phyloP scores from a whole-genome alignment of 2,888 invertebrate genomes.

The Agapetus fuscipes region DNA sequence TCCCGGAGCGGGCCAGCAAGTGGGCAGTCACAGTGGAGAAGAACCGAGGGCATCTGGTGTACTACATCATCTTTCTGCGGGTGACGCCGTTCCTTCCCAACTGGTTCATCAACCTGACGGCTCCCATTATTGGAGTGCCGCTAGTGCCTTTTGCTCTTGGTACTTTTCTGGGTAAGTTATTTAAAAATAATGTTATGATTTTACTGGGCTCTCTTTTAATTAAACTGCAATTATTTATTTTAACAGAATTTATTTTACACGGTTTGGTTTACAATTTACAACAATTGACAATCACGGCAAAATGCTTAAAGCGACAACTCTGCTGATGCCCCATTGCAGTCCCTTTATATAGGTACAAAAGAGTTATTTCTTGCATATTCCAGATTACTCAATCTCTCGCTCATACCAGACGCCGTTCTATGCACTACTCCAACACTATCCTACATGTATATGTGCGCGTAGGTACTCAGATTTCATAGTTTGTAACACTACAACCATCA shows the following conservation, averaged over 20 bases:
- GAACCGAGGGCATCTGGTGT: slow-evolving; percentile 82
- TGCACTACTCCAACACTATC: too few species aligned
- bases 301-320: too few species aligned
- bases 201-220: not conserved
- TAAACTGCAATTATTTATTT: not conserved
- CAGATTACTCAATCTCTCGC: too few species aligned
- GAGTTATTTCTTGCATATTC: too few species aligned
- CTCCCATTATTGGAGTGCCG: slow-evolving; percentile 95
- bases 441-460: too few species aligned
- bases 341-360: too few species aligned
- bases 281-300: not conserved
- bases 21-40: slow-evolving; percentile 81
- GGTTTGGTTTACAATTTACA: not conserved
- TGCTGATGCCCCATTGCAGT: too few species aligned
- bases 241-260: not conserved
- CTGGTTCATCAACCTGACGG: slow-evolving; percentile 97
- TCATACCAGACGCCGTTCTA: too few species aligned
- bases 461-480: too few species aligned
- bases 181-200: not conserved
- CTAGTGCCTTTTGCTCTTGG: slow-evolving; percentile 86
- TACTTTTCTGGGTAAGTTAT: slow-evolving; percentile 75
- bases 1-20: slow-evolving; percentile 74
- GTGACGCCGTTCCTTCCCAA: slow-evolving; percentile 97
- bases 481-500: too few species aligned
- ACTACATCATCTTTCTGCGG: slow-evolving; percentile 93